Evolutionary conservation across 1,140 invertebrate genomes (phyloP).

Genomic region (Pemphigus obesinymphae): DNA sequence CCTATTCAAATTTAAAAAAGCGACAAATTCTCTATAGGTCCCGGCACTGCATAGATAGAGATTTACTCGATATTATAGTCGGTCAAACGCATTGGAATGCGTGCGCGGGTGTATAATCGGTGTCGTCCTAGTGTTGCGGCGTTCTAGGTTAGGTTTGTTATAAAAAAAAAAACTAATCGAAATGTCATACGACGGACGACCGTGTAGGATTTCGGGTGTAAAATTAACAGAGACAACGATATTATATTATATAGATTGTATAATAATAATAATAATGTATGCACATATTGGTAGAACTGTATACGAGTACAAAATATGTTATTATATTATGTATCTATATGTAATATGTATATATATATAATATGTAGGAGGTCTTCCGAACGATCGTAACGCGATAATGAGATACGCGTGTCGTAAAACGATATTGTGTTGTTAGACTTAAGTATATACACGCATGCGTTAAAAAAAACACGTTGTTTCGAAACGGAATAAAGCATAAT

Average conservation of each 20-base stretch:
- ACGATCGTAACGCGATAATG: not conserved
- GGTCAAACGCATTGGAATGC: not conserved
- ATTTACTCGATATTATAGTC: too few species aligned
- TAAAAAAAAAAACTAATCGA: not conserved
- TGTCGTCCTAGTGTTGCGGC: too few species aligned
- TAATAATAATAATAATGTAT: not conserved
- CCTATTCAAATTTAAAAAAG: too few species aligned
- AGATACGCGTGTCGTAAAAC: not conserved
- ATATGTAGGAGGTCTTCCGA: not conserved
- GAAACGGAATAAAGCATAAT: too few species aligned
- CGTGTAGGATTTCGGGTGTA: not conserved
- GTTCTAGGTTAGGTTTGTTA: not conserved
- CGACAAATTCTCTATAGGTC: too few species aligned
- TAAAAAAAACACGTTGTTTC: too few species aligned
- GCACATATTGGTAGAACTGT: too few species aligned
- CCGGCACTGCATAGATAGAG: too few species aligned
- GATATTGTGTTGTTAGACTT: not conserved
- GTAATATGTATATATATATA: not conserved
- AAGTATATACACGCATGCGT: not conserved
- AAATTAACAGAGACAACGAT: not conserved
- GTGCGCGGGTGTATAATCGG: not conserved
- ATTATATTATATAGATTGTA: not conserved
- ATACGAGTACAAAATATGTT: not conserved
- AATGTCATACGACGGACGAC: not conserved
- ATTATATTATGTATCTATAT: not conserved